phyloP scores from a whole-genome alignment of 1,140 invertebrate species.

The Catajapyx aquilonaris region DNA sequence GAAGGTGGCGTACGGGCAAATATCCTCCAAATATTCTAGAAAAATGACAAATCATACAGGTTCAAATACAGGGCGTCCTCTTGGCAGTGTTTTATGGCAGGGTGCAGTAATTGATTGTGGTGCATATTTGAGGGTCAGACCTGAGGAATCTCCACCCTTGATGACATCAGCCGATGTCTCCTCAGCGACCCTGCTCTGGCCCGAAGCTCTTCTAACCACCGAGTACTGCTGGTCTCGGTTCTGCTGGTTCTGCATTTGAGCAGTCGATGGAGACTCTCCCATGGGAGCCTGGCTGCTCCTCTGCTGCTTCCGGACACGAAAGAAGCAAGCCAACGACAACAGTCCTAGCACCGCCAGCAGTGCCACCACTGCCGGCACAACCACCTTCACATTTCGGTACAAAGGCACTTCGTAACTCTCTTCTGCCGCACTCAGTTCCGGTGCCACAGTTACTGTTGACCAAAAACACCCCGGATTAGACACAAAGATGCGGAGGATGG shows the following conservation, averaged over 20 bases:
- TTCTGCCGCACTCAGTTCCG: constrained; percentile 33
- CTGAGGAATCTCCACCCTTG: too few relatives aligned
- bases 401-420: constrained; percentile 36
- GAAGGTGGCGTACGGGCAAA: constrained; percentile 76
- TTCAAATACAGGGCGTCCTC: neutral
- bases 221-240: constrained; percentile 51
- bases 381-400: constrained; percentile 41
- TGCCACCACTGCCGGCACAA: constrained; percentile 41
- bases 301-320: constrained; percentile 28
- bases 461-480: too few relatives aligned
- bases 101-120: too few relatives aligned
- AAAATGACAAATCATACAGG: constrained; percentile 8
- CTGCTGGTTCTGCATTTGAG: constrained; percentile 49
- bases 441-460: constrained; percentile 22
- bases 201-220: too few relatives aligned
- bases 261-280: constrained; percentile 42
- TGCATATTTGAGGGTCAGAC: too few relatives aligned
- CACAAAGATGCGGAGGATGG: too few relatives aligned
- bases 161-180: too few relatives aligned
- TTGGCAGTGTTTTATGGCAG: too few relatives aligned
- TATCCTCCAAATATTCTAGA: constrained; percentile 70
- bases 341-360: constrained; percentile 38
- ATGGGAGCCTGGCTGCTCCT: constrained; percentile 13
- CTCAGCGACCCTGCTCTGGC: constrained; percentile 12
- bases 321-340: constrained; percentile 33